A percentile compares a stretch with the other conserved stretches of the same genome.
Conservation (phyloP, 2,888 invertebrate species). For the Pyrrhosoma nymphula region DNA sequence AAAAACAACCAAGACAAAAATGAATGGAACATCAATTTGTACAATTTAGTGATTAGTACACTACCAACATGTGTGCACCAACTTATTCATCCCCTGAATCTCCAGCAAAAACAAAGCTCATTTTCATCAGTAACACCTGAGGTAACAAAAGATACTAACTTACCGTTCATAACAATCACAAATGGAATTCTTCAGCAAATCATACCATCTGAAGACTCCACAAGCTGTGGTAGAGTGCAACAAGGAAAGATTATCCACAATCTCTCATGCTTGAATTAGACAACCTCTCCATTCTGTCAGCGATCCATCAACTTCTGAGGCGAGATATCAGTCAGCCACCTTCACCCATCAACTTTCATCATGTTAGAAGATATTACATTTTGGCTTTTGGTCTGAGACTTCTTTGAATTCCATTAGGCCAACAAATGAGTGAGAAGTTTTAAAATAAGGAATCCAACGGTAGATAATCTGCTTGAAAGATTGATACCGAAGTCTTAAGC, state of each 20-base stretch:
- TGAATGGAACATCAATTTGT: background rate
- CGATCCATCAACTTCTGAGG: slow-evolving; percentile 27
- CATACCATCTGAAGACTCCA: slow-evolving; percentile 48
- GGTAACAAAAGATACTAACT: slow-evolving; percentile 56
- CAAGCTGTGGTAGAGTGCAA: slow-evolving; percentile 50
- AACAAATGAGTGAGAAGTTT: background rate
- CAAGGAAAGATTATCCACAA: slow-evolving; percentile 60
- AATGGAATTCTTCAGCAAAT: slow-evolving; percentile 53
- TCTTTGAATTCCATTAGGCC: background rate
- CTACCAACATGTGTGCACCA: background rate
- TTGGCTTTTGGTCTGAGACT: background rate
- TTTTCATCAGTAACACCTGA: slow-evolving; percentile 28
- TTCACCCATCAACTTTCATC: background rate
- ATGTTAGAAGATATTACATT: background rate
- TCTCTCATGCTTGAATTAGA: slow-evolving; percentile 26
- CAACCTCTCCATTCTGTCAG: slow-evolving; percentile 5
- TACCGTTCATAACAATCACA: slow-evolving; percentile 35
- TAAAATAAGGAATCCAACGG: slow-evolving; percentile 23
- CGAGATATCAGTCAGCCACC: background rate
- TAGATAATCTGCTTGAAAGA: background rate
- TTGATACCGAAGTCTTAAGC: background rate
- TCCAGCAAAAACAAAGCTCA: background rate
- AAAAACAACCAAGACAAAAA: slow-evolving; percentile 21
- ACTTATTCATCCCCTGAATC: background rate
- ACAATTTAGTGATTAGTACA: slow-evolving; percentile 22